Evolutionary conservation across 2,888 invertebrate species (phyloP).

Genomic region (Notodonta dromedarius): DNA sequence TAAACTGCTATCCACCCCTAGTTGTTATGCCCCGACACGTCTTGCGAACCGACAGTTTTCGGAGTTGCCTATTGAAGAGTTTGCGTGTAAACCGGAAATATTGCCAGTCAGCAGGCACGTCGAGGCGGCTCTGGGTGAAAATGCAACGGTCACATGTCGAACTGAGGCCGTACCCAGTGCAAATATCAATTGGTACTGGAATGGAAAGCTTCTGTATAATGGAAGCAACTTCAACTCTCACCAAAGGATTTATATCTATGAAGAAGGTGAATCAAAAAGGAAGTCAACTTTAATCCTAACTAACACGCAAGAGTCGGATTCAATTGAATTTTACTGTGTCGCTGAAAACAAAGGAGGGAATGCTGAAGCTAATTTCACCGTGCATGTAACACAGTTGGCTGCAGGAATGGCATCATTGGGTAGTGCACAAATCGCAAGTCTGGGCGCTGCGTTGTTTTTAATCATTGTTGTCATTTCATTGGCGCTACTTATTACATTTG

Average conservation of each 20-base stretch:
- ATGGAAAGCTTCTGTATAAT: constrained; percentile 90
- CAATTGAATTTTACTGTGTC: constrained; percentile 94
- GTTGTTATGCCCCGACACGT: constrained; percentile 89
- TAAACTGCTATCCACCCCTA: constrained; percentile 91
- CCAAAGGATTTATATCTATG: constrained; percentile 90
- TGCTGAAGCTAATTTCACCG: constrained; percentile 94
- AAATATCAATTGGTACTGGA: constrained; percentile 94
- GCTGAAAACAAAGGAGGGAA: constrained; percentile 95
- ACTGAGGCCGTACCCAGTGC: constrained; percentile 93
- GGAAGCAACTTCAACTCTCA: constrained; percentile 91
- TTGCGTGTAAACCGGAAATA: constrained; percentile 93
- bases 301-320: constrained; percentile 92
- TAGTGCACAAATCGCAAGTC: constrained; percentile 93
- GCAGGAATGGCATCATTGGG: constrained; percentile 93
- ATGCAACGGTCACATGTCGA: constrained; percentile 92
- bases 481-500: constrained; percentile 88
- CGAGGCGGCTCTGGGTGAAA: constrained; percentile 91
- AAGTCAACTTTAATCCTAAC: constrained; percentile 90
- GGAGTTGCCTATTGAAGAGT: constrained; percentile 91
- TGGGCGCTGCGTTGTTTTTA: constrained; percentile 92
- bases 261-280: constrained; percentile 91
- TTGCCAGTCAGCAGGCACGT: constrained; percentile 90
- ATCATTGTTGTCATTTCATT: constrained; percentile 90
- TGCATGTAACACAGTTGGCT: constrained; percentile 90
- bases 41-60: constrained; percentile 89